Percentiles rank a stretch among this genome's conserved stretches.
Evolutionary conservation across 1,140 invertebrate species (phyloP).

Genomic region (Orius insidiosus): DNA sequence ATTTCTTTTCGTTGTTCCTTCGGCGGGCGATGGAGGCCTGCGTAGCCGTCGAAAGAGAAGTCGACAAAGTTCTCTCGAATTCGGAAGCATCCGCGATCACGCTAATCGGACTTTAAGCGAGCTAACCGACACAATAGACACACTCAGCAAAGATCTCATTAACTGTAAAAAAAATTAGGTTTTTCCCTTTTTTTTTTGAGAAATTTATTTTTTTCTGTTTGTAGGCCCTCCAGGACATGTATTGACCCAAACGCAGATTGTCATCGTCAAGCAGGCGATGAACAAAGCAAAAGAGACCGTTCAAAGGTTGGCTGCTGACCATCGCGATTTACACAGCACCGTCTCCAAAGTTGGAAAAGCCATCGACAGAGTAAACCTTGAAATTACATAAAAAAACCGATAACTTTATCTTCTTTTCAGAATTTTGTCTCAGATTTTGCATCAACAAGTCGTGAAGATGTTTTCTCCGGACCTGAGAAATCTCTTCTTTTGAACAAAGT

Average conservation of each 20-base stretch:
- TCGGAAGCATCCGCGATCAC: slow-evolving; percentile 61
- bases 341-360: slow-evolving; percentile 94
- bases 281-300: slow-evolving; percentile 56
- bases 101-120: slow-evolving; percentile 54
- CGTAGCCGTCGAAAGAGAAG: slow-evolving; percentile 76
- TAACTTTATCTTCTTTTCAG: slow-evolving; percentile 25
- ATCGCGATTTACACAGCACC: slow-evolving; percentile 61
- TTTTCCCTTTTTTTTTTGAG: neutral
- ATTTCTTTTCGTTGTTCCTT: slow-evolving; percentile 3
- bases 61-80: slow-evolving; percentile 75
- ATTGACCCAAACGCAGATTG: slow-evolving; percentile 43
- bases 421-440: slow-evolving; percentile 87
- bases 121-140: slow-evolving; percentile 54
- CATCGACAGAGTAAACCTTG: slow-evolving; percentile 58
- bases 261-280: slow-evolving; percentile 47
- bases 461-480: slow-evolving; percentile 63
- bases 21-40: slow-evolving; percentile 60
- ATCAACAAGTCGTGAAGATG: slow-evolving; percentile 69
- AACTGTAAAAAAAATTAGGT: slow-evolving; percentile 57
- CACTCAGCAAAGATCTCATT: slow-evolving; percentile 55
- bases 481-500: slow-evolving; percentile 75
- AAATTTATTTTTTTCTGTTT: slow-evolving; percentile 20
- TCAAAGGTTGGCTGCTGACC: slow-evolving; percentile 58
- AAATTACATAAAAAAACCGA: neutral
- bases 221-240: slow-evolving; percentile 43